A percentile compares a stretch with the other conserved stretches of the same genome.
Evolutionary conservation across 2,888 invertebrate genomes (phyloP).

Genomic region (Candidula unifasciata): DNA sequence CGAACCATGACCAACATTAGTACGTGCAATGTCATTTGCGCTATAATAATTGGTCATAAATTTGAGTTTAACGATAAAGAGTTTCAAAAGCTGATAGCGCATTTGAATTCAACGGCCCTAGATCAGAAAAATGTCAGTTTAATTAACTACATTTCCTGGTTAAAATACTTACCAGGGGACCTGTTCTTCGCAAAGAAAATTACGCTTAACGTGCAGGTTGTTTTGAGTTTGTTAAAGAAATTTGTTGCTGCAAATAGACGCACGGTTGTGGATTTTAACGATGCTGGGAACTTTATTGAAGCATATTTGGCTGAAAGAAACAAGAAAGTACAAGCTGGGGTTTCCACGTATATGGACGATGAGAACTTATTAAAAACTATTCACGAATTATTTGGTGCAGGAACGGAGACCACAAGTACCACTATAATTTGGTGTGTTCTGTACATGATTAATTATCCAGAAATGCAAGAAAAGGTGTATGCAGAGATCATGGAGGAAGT

Average conservation of each 20-base stretch:
- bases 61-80: slow-evolving; percentile 1
- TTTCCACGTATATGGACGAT: not conserved
- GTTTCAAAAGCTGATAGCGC: not conserved
- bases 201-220: not conserved
- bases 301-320: not conserved
- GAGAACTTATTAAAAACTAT: not conserved
- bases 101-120: not conserved
- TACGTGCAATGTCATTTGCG: not conserved
- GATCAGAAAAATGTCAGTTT: not conserved
- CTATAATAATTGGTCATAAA: not conserved
- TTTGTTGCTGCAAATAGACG: not conserved
- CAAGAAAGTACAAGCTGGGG: not conserved
- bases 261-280: not conserved
- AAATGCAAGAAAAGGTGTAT: not conserved
- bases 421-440: not conserved
- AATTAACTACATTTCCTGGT: not conserved
- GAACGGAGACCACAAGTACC: not conserved
- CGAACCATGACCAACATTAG: not conserved
- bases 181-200: not conserved
- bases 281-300: not conserved
- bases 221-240: not conserved
- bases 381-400: not conserved
- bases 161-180: not conserved
- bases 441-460: not conserved
- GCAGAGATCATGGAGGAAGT: not conserved